Evolutionary conservation across 1,140 invertebrate genomes (phyloP).

Genomic region (Holcopasites calliopsidis): DNA sequence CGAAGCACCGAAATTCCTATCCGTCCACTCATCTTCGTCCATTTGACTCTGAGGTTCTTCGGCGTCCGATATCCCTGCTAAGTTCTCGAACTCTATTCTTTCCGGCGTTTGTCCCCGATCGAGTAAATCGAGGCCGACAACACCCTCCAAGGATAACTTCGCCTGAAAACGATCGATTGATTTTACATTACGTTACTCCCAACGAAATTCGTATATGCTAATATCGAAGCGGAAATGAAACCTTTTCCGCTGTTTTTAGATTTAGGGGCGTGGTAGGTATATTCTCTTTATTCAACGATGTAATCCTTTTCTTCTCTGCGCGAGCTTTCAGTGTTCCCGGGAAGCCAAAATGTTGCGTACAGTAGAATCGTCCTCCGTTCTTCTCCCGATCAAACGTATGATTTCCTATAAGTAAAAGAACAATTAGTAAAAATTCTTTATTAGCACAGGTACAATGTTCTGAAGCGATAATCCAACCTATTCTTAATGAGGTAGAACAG

Average conservation of each 20-base stretch:
- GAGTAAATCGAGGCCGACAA: slow-evolving; percentile 81
- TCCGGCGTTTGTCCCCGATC: slow-evolving; percentile 88
- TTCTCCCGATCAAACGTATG: slow-evolving; percentile 89
- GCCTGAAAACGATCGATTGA: slow-evolving; percentile 47
- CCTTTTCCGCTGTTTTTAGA: slow-evolving; percentile 73
- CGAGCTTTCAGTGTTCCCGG: slow-evolving; percentile 79
- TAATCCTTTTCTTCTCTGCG: slow-evolving; percentile 72
- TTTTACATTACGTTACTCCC: background rate
- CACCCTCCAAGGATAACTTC: slow-evolving; percentile 74
- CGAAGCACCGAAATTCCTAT: slow-evolving; percentile 91
- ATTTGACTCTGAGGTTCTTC: slow-evolving; percentile 89
- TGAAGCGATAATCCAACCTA: slow-evolving; percentile 78
- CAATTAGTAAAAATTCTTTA: background rate
- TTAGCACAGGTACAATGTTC: background rate
- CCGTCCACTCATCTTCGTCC: slow-evolving; percentile 96
- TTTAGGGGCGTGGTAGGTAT: slow-evolving; percentile 69
- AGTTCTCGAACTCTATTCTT: slow-evolving; percentile 88
- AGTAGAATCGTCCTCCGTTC: slow-evolving; percentile 88
- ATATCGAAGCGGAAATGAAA: slow-evolving; percentile 28
- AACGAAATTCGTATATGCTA: background rate
- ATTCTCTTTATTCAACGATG: slow-evolving; percentile 77
- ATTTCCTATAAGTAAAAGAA: slow-evolving; percentile 76
- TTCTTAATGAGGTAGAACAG: slow-evolving; percentile 84
- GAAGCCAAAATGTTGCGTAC: slow-evolving; percentile 88
- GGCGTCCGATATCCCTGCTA: slow-evolving; percentile 83